Percentiles rank a stretch among this genome's conserved stretches.
These are phyloP conservation scores for Phataginus tetradactyla DNA, from an alignment of 2,797 vertebrate genomes.

Conservation along the genomic window DNA sequence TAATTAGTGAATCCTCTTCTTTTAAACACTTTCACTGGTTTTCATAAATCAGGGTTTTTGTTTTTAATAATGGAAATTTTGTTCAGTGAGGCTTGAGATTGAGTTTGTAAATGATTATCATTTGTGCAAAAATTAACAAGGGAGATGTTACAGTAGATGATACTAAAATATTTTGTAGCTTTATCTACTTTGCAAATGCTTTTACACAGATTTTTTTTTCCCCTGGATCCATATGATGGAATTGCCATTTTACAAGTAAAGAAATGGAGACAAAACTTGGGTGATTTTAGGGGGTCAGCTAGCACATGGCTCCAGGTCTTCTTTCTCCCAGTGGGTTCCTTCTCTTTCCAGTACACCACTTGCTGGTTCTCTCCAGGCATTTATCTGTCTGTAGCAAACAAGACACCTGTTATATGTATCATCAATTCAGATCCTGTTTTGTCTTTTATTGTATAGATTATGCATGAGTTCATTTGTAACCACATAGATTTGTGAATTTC, in stretches of 20 bases:
- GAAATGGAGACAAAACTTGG: neutral
- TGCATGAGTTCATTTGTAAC: neutral
- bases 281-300: neutral
- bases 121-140: neutral
- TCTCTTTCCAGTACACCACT: neutral
- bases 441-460: neutral
- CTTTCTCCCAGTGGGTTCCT: neutral
- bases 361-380: neutral
- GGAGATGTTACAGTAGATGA: neutral
- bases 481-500: neutral
- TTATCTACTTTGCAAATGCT: neutral
- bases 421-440: neutral
- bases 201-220: neutral
- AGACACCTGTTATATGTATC: neutral
- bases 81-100: neutral
- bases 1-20: neutral
- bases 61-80: neutral
- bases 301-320: neutral
- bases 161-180: neutral
- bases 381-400: neutral
- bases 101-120: neutral
- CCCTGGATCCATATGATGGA: neutral
- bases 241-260: neutral
- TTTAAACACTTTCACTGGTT: neutral
- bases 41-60: neutral